Base-by-base conservation (phyloP, 2,113 vertebrate species). In the Pituophis catenifer region DNA sequence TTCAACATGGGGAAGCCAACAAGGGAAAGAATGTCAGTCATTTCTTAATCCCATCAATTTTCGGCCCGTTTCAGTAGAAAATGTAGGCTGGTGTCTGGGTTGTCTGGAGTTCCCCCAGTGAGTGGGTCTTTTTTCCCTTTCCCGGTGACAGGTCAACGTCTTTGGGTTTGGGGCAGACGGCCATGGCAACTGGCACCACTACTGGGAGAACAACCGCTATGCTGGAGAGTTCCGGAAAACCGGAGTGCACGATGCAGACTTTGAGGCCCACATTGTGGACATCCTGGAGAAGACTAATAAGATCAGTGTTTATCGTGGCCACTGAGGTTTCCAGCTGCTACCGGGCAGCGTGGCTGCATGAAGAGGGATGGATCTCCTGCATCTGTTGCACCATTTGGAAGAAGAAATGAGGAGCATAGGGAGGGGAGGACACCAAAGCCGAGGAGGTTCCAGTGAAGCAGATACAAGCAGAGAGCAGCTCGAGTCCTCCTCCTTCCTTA, bases 191-290 rank as follows among this genome's bases (percentile, higher is more conserved):
- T 99, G 99, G 99, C 99, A 99, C 97, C 99, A 99, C 97, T 99
- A 99, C 97, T 99, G 99, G 99, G 99, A 99, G 96, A 99, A 99
- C 96, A 99, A 99, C 97, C 98, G 99, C 93, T 99, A 99, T 1
- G 99, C 99, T 0, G 99, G 99, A 50, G 99, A 99, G 97, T 99
- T 99, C 97, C 97, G 99, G 81, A 99, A 99, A 97, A 99, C 99
- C 0, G 99, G 99, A 0, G 99, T 99, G 93, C 99, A 99, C 0
- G 99, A 99, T 0, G 99, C 99, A 0, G 99, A 99, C 97, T 99
- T 98, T 0, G 99, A 99, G 96, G 99, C 99, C 1, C 98, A 99
- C 97, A 98, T 99, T 97, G 99, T 99, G 3, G 98, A 99, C 95
- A 98, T 97, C 93, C 98, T 99, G 95, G 98, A 98, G 91, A 98